A percentile compares a stretch with the other conserved stretches of the same genome.
Evolutionary conservation across 2,113 vertebrate species (phyloP).

Genomic region (Cercocebus atys): DNA sequence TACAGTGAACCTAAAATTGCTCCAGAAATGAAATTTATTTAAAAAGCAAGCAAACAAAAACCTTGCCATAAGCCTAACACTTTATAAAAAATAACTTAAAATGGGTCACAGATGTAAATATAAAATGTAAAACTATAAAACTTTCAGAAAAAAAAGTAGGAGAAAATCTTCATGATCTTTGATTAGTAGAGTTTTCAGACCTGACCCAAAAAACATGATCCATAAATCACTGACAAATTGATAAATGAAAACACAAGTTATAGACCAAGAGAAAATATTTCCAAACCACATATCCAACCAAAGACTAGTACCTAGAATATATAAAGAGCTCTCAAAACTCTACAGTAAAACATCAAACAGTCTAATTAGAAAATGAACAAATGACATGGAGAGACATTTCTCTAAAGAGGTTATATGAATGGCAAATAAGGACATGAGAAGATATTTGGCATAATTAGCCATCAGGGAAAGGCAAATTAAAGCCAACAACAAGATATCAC

Average conservation of each 20-base stretch:
- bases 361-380: not conserved
- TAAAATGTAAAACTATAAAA: not conserved
- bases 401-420: not conserved
- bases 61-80: not conserved
- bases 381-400: not conserved
- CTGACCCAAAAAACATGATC: not conserved
- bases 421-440: not conserved
- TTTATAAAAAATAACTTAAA: not conserved
- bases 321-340: not conserved
- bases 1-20: not conserved
- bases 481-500: not conserved
- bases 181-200: not conserved
- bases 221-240: not conserved
- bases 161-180: not conserved
- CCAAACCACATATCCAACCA: not conserved
- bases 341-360: not conserved
- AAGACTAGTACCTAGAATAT: not conserved
- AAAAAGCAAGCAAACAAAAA: not conserved
- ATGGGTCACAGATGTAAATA: not conserved
- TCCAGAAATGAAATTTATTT: not conserved
- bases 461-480: not conserved
- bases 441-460: not conserved
- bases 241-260: not conserved
- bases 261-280: not conserved
- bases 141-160: not conserved